Conservation (phyloP, 2,113 vertebrate genomes). For the Numida meleagris region DNA sequence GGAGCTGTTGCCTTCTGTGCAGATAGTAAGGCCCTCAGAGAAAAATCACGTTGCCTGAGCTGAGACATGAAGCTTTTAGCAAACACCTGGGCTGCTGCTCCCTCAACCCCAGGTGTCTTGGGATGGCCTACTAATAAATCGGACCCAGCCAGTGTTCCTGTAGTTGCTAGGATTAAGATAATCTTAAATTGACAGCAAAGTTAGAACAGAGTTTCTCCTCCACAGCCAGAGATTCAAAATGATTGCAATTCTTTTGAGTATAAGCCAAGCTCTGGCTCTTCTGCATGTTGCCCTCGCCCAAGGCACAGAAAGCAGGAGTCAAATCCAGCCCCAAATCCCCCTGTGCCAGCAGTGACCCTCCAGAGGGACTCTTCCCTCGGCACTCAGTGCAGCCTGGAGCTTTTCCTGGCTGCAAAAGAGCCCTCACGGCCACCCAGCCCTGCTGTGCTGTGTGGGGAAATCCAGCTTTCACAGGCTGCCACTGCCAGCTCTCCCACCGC, state of each 20-base stretch:
- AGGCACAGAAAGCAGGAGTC: neutral
- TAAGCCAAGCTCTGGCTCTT: neutral
- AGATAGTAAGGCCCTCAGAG: neutral
- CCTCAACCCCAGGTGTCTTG: neutral
- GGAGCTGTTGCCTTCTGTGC: neutral
- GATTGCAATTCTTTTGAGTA: neutral
- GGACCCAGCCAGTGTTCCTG: neutral
- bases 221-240: neutral
- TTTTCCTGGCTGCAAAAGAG: neutral
- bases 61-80: neutral
- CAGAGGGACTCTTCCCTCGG: neutral
- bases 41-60: neutral
- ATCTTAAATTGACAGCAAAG: neutral
- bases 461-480: neutral
- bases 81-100: neutral
- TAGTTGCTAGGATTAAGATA: neutral
- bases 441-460: neutral
- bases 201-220: neutral
- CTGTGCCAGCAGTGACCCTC: neutral
- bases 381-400: neutral
- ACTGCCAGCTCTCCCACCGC: slow-evolving; percentile 30
- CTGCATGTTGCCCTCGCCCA: neutral
- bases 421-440: neutral
- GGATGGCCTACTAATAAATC: neutral
- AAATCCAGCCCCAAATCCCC: neutral